Base-by-base conservation (phyloP, 2,888 invertebrate genomes). In the Blastobasis adustella region DNA sequence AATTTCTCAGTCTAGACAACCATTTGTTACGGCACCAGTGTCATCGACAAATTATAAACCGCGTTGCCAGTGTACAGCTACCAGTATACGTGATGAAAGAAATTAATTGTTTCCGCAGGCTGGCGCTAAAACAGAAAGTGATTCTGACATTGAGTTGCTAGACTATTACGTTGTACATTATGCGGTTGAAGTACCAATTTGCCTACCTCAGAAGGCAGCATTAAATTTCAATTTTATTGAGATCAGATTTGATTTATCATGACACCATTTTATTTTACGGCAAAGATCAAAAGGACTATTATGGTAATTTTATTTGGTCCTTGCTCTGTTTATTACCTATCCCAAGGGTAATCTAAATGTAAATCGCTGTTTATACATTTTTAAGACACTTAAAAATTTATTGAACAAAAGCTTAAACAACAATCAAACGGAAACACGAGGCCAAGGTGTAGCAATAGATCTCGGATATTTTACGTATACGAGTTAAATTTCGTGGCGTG, bases 1-100 rank as follows among this genome's bases (percentile, higher is more conserved):
- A 73, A 76, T 80, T 80, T 75, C 68, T 63, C 67, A 61, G 78
- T 80, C 78, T 82, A 80, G 78, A 76, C 75, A 56, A 23, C 63
- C 62, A 63, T 70, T 66, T 61, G 63, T 60, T 58, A 62, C 55
- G 59, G 60, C 53, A 54, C 55, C 64, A 60, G 61, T 60, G 65
- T 57, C 59, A 61, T 56, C 58, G 57, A 62, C 62, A 68, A 65
- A 64, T 74, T 73, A 69, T 66, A 65, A 76, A 76, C 71, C 68
- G 68, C 66, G 64, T 61, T 23, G 23, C 23, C 23, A 23, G 23
- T 23, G 23, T 3, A 3, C 23, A 3, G 23, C 23, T 23, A 23
- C 23, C 23, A 23, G 23, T 23, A 23, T 23, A 23, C 23, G 61
- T 71, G 71, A 71, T 73, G 69, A 71, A 79, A 73, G 67, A 69